Base-by-base conservation (phyloP, 1,140 invertebrate species). In the Riptortus pedestris region DNA sequence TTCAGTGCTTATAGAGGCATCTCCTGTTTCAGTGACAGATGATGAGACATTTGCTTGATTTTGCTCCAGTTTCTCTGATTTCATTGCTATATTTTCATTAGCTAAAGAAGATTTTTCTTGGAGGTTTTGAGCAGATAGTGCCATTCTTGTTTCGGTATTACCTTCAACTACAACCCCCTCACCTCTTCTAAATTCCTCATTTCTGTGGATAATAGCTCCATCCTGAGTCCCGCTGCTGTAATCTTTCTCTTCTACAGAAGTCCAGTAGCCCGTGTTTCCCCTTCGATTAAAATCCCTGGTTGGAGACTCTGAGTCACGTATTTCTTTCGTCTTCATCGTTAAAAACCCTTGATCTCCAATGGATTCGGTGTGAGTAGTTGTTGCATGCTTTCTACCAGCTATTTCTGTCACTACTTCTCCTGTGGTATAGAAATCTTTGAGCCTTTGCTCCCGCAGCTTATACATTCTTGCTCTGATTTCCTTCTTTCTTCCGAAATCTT, bases 381-480 rank as follows among this genome's bases (percentile, higher is more conserved):
- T 62, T 4, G 75, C 70, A 68, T 68, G 69, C 52, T 67, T 67
- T 51, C 69, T 64, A 45, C 62, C 60, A 28, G 63, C 27, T 31
- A 66, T 60, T 48, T 67, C 61, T 63, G 60, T 33, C 24, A 60
- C 26, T 60, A 79, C 79, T 73, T 79, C 77, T 57, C 74, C 76
- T 63, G 72, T 76, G 51, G 77, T 77, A 74, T 88, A 88, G 58
- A 86, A 81, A 72, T 85, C 81, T 68, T 82, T 81, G 62, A 90
- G 77, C 31, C 86, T 77, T 70, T 85, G 81, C 74, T 92, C 88
- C 33, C 87, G 80, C 68, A 93, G 77, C 67, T 85, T 85, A 71
- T 87, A 90, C 81, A 90, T 87, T 72, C 90, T 82, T 20, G 85
- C 79, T 48, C 90, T 80, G 69, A 93, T 93, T 74, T 90, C 87